phyloP scores from a whole-genome alignment of 2,888 invertebrate genomes.

The Rhagonycha fulva region DNA sequence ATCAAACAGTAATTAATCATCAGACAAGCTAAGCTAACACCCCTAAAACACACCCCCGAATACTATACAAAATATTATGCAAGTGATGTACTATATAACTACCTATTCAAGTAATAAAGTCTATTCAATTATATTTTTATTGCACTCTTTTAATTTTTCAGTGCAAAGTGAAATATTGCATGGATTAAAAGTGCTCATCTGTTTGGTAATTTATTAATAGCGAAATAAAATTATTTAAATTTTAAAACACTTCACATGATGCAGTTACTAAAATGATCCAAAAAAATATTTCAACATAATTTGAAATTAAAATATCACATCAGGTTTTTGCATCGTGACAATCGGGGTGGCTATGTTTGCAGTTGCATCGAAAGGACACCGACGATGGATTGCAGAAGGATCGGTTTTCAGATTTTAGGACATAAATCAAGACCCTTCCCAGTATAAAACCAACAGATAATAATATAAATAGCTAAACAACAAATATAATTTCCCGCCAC shows the following conservation, averaged over 20 bases:
- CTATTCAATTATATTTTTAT: conserved; percentile 15
- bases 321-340: no score
- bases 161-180: background rate
- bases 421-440: conserved; percentile 40
- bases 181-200: background rate
- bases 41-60: conserved; percentile 15
- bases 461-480: conserved; percentile 54
- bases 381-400: background rate
- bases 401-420: conserved; percentile 13
- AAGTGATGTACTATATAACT: conserved; percentile 30
- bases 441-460: conserved; percentile 51
- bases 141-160: background rate
- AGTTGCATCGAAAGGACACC: background rate
- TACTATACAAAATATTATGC: conserved; percentile 24
- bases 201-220: background rate
- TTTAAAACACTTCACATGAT: no score
- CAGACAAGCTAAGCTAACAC: conserved; percentile 41
- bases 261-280: no score
- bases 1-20: conserved; percentile 54
- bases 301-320: no score
- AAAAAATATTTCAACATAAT: no score
- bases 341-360: background rate
- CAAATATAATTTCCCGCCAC: conserved; percentile 56
- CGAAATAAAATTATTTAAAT: no score
- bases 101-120: conserved; percentile 24